Conservation (phyloP, 2,797 vertebrate species). For the Gephyroberyx darwinii region DNA sequence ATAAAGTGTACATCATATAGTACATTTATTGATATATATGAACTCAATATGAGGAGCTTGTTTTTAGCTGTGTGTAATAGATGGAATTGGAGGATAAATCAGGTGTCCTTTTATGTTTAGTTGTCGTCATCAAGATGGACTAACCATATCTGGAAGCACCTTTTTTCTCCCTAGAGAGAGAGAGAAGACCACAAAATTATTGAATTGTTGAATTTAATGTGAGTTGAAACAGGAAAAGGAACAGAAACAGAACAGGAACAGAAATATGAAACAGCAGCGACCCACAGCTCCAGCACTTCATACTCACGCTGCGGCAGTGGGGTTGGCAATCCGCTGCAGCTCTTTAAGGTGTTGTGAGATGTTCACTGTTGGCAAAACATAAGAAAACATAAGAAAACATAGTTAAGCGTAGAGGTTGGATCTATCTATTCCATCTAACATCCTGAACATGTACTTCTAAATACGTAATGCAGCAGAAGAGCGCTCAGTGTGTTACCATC, state of each 20-base stretch:
- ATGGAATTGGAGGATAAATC: conserved; percentile 7
- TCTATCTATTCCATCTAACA: too few relatives aligned
- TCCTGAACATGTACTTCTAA: too few relatives aligned
- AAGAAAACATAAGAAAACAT: not conserved
- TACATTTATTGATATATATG: conserved; percentile 36
- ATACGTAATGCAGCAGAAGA: too few relatives aligned
- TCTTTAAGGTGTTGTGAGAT: conserved; percentile 58
- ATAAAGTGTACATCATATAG: conserved; percentile 20
- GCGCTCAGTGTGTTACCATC: not conserved
- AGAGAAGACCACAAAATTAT: not conserved
- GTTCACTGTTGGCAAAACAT: conserved; percentile 27
- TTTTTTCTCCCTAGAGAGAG: conserved; percentile 61
- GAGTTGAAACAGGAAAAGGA: too few relatives aligned
- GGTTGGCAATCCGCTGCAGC: conserved; percentile 65
- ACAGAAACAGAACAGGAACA: too few relatives aligned
- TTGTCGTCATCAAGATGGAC: conserved; percentile 3
- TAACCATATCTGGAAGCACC: conserved; percentile 64
- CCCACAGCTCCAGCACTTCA: not conserved
- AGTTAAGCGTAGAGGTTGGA: not conserved
- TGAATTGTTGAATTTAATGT: not conserved
- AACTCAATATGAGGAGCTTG: conserved; percentile 35
- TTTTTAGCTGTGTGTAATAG: conserved; percentile 14
- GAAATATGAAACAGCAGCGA: conserved; percentile 7
- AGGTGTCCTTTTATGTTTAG: not conserved
- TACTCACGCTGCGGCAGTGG: conserved; percentile 60